These are phyloP conservation scores for Diplolepis rosae DNA, from an alignment of 2,888 invertebrate genomes.

Conservation along the genomic window DNA sequence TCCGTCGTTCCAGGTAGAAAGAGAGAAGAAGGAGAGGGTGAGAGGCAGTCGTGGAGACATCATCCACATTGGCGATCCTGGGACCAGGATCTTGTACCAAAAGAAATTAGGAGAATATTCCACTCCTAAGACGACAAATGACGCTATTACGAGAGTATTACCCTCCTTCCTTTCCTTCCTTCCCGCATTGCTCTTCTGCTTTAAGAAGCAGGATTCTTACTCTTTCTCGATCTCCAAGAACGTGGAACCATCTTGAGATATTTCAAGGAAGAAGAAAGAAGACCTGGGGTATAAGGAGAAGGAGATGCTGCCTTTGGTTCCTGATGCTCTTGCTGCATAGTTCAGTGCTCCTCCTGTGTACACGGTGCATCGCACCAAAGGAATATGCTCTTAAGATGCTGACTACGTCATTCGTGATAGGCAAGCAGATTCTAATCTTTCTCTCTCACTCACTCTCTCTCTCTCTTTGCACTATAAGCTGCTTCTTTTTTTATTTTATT, in stretches of 20 bases:
- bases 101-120: constrained; percentile 38
- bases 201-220: constrained; percentile 17
- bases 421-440: neutral
- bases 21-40: constrained; percentile 29
- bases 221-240: constrained; percentile 30
- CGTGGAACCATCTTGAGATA: constrained; percentile 31
- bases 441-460: too few species aligned
- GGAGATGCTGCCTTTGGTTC: constrained; percentile 29
- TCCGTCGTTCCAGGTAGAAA: constrained; percentile 53
- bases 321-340: constrained; percentile 33
- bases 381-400: neutral
- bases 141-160: constrained; percentile 57
- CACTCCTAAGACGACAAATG: constrained; percentile 48
- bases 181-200: neutral
- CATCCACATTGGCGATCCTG: constrained; percentile 34
- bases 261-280: constrained; percentile 33
- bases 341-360: constrained; percentile 20
- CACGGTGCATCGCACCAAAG: constrained; percentile 15
- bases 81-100: constrained; percentile 34
- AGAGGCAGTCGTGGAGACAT: constrained; percentile 35
- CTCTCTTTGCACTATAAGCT: neutral
- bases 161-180: constrained; percentile 33
- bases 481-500: neutral
- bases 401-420: neutral
- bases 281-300: constrained; percentile 2